Evolutionary conservation across 2,888 invertebrate species (phyloP), one percentile per base, ranked within the genome.

Genomic region (Athrips mouffetella): DNA sequence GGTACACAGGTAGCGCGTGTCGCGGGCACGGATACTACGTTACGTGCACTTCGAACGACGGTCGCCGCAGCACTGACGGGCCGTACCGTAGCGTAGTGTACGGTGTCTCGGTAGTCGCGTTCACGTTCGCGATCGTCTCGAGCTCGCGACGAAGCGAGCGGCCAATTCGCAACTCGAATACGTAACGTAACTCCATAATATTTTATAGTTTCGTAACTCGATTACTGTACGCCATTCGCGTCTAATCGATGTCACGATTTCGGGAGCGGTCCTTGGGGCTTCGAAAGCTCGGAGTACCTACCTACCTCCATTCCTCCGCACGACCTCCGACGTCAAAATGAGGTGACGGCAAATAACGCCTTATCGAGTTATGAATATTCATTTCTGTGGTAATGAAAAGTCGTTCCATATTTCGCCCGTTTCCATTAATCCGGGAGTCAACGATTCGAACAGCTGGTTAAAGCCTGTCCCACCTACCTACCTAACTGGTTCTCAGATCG

Each of bases 141-240:
- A 47, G 54, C 53, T 50, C 59, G 51, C 47, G 51, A 58, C 64
- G 58, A 62, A 60, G 70, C 73, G 71, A 76, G 57, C 74, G 76
- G 70, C 64, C 73, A 73, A 73, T 77, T 78, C 78, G 80, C 82
- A 80, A 65, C 46, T 47, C 41, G 21, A 63, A 74, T 73, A 77
- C 80, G 80, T 80, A 85, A 87, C 83, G 82, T 81, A 83, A 83
- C 78, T 80, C 81, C 76, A 79, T 80, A 80, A 82, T 82, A 82
- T 80, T 81, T 82, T 82, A 82, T 82, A 83, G 78, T 87, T 86
- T 85, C 83, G 86, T 83, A 85, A 87, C 76, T 81, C 73, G 80
- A 83, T 83, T 83, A 81, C 77, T 66, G 76, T 69, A 73, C 73
- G 72, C 73, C 73, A 70, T 63, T 80, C 69, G 69, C 70, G 67